phyloP scores from a whole-genome alignment of 1,140 invertebrate species.

The Agrilus planipennis region DNA sequence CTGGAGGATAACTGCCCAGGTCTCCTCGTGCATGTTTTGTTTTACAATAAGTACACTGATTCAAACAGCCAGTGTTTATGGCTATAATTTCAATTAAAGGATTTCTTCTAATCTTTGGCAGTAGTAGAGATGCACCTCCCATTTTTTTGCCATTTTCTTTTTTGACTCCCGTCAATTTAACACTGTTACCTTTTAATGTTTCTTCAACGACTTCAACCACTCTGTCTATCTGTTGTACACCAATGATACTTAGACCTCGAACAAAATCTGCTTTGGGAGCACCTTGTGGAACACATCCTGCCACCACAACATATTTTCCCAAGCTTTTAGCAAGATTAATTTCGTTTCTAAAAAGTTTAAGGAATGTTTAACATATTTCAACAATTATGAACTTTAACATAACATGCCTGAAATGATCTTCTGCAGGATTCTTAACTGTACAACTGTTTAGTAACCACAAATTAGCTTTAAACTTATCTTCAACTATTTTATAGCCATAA shows the following conservation, averaged over 20 bases:
- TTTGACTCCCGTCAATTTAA: constrained; percentile 72
- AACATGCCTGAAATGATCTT: constrained; percentile 78
- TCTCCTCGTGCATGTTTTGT: constrained; percentile 96
- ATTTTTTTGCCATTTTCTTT: constrained; percentile 66
- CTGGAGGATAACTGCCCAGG: constrained; percentile 82
- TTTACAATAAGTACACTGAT: constrained; percentile 98
- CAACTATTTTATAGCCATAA: constrained; percentile 78
- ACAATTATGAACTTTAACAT: neutral
- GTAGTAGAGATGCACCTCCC: constrained; percentile 71
- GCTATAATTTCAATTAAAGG: constrained; percentile 95
- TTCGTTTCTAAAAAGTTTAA: constrained; percentile 57
- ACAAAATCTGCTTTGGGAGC: constrained; percentile 62
- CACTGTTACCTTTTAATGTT: constrained; percentile 85
- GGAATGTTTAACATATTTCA: neutral
- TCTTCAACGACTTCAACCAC: constrained; percentile 99
- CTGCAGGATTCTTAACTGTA: constrained; percentile 93
- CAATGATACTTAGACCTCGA: constrained; percentile 80
- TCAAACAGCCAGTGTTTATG: constrained; percentile 95
- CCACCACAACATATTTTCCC: constrained; percentile 81
- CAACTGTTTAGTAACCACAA: constrained; percentile 95
- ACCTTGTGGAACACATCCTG: constrained; percentile 93
- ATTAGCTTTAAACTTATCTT: constrained; percentile 73
- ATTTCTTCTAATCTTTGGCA: constrained; percentile 94
- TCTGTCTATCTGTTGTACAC: constrained; percentile 95
- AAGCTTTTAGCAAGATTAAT: constrained; percentile 63